Base-by-base conservation (phyloP, 2,797 vertebrate species). In the Pampus argenteus region DNA sequence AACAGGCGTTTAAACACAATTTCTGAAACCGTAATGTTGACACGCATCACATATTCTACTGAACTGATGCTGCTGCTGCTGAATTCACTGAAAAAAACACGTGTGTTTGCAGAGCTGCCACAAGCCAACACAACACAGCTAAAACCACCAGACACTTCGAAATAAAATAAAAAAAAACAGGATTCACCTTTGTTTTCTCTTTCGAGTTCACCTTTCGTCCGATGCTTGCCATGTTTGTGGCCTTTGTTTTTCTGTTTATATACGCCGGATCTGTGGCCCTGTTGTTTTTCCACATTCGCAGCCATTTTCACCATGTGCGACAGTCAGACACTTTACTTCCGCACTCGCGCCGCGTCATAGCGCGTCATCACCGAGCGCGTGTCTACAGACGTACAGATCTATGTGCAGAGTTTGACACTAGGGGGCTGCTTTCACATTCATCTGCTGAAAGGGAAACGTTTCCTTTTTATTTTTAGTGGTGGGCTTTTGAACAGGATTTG, bases 191-290 rank as follows among this genome's bases (percentile, higher is more conserved):
- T 96, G 61, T 94, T 95, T 65, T 95, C 95, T 59, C 94, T 91
- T 34, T 93, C 94, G 28, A 95, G 74, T 76, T 93, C 94, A 5
- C 95, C 95, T 80, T 96, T 95, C 23, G 93, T 95, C 51, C 95
- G 90, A 79, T 96, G 95, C 75, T 92, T 95, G 42, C 95, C 95
- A 92, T 94, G 92, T 81, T 96, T 96, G 69, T 96, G 95, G 2
- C 83, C 78, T 81, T 96, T 96, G 58, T 96, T 96, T 83, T 95
- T 95, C 86, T 95, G 95, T 78, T 96, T 96, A 9, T 88, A 95
- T 34, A 83, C 9, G 6, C 95, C 95, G 10, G 95, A 3, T 72
- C 95, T 88, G 66, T 96, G 95, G 18, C 90, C 90, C 60, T 93
- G 93, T 78, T 95, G 94, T 85, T 93, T 92, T 59, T 95, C 94